Percentiles rank a stretch among this genome's conserved stretches.
These are phyloP conservation scores for Dicroscelio sp. DNA, from an alignment of 2,888 invertebrate genomes.

Conservation along the genomic window DNA sequence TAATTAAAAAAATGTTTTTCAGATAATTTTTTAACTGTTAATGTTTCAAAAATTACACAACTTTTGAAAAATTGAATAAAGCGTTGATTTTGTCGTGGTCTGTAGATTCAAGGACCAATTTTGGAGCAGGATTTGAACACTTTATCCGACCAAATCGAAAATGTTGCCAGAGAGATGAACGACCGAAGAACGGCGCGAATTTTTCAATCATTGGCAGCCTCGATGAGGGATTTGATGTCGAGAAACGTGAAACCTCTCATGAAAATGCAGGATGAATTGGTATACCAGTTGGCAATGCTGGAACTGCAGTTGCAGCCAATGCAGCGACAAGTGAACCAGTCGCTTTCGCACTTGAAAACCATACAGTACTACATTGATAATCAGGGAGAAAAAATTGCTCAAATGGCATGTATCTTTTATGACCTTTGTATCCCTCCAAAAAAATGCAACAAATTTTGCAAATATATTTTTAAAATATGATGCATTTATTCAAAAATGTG, in stretches of 20 bases:
- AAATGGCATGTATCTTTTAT: slow-evolving; percentile 93
- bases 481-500: too few relatives aligned
- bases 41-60: too few relatives aligned
- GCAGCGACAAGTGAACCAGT: slow-evolving; percentile 94
- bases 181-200: slow-evolving; percentile 95
- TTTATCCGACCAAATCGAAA: slow-evolving; percentile 93
- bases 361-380: slow-evolving; percentile 95
- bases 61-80: too few relatives aligned
- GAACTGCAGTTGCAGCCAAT: slow-evolving; percentile 95
- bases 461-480: too few relatives aligned
- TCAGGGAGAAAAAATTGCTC: slow-evolving; percentile 94
- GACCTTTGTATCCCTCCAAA: too few relatives aligned
- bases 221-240: slow-evolving; percentile 93
- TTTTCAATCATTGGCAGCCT: slow-evolving; percentile 94
- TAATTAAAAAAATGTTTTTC: too few relatives aligned
- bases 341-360: slow-evolving; percentile 95
- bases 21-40: too few relatives aligned
- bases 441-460: too few relatives aligned
- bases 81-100: background rate
- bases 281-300: slow-evolving; percentile 95
- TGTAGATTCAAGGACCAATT: slow-evolving; percentile 93
- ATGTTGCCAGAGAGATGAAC: slow-evolving; percentile 94
- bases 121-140: slow-evolving; percentile 93
- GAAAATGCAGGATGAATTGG: slow-evolving; percentile 94
- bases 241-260: slow-evolving; percentile 94